Evolutionary conservation across 2,888 invertebrate species (phyloP), one percentile per base, ranked within the genome.

Genomic region (Syritta pipiens): DNA sequence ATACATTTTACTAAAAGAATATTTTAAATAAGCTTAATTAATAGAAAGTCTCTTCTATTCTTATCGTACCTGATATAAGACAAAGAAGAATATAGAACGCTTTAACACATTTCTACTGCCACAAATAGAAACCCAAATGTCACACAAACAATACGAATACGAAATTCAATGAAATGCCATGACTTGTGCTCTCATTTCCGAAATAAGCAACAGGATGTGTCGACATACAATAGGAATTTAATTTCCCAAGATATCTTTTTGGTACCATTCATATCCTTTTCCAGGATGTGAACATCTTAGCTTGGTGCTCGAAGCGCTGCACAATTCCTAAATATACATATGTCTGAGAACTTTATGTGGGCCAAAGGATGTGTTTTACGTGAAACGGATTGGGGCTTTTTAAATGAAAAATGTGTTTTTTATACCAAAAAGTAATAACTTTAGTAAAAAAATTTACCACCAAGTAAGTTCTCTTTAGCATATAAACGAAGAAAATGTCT

Each of bases 201-300:
- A 79, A 72, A 79, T 60, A 72, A 72, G 77, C 77, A 79, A 79
- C 77, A 79, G 77, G 77, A 79, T 79, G 67, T 79, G 74, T 79
- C 67, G 77, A 60, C 77, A 67, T 60, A 72, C 72, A 77, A 71
- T 60, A 72, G 77, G 65, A 77, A 77, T 79, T 79, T 72, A 79
- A 79, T 79, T 79, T 79, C 60, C 60, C 72, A 74, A 67, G 77
- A 74, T 74, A 67, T 72, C 72, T 72, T 77, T 79, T 55, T 48
- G 72, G 42, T 65, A 57, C 19, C 49, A 74, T 74, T 79, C 67
- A 74, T 74, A 79, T 79, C 74, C 51, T 67, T 72, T 49, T 55
- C 48, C 60, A 67, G 77, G 77, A 79, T 74, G 67, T 60, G 67
- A 74, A 55, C 74, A 67, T 74, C 67, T 60, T 79, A 62, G 65